phyloP scores from a whole-genome alignment of 2,797 vertebrate species.

The Pantherophis alleghaniensis region DNA sequence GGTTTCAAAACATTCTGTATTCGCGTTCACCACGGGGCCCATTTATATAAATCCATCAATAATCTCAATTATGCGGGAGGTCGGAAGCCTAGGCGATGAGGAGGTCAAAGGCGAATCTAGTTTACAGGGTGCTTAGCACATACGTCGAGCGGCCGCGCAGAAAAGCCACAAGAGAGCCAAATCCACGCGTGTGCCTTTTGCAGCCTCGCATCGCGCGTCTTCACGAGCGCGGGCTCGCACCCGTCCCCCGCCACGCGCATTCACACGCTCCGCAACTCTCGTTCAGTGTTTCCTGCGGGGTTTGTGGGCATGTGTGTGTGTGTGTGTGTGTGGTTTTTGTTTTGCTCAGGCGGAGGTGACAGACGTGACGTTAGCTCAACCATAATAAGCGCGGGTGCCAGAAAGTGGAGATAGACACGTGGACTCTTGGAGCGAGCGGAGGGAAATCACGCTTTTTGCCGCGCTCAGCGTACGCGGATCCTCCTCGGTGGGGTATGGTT shows the following conservation, averaged over 20 bases:
- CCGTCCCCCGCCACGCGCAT: not conserved
- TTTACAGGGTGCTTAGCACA: not conserved
- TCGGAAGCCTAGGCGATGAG: not conserved
- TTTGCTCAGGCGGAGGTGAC: constrained; percentile 29
- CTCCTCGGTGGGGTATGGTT: constrained; percentile 56
- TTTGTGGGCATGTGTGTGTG: not conserved
- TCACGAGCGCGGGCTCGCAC: not conserved
- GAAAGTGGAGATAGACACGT: constrained; percentile 42
- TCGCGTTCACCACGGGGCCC: not conserved
- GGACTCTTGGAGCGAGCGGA: constrained; percentile 59
- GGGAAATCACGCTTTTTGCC: constrained; percentile 55
- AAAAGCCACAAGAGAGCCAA: constrained; percentile 21
- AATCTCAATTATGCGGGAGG: constrained; percentile 20
- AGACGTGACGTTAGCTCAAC: not conserved
- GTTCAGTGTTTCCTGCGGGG: constrained; percentile 48
- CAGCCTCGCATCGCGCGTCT: not conserved
- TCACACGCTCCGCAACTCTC: constrained; percentile 49
- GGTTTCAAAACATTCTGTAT: not conserved
- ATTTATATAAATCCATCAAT: not conserved
- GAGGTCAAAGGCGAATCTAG: not conserved
- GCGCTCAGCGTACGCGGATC: constrained; percentile 53
- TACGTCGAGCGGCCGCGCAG: constrained; percentile 43
- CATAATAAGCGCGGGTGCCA: constrained; percentile 37
- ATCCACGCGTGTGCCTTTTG: constrained; percentile 37
- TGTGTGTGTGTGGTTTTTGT: not conserved